phyloP scores from a whole-genome alignment of 2,888 invertebrate genomes.

The Notodromas monacha region DNA sequence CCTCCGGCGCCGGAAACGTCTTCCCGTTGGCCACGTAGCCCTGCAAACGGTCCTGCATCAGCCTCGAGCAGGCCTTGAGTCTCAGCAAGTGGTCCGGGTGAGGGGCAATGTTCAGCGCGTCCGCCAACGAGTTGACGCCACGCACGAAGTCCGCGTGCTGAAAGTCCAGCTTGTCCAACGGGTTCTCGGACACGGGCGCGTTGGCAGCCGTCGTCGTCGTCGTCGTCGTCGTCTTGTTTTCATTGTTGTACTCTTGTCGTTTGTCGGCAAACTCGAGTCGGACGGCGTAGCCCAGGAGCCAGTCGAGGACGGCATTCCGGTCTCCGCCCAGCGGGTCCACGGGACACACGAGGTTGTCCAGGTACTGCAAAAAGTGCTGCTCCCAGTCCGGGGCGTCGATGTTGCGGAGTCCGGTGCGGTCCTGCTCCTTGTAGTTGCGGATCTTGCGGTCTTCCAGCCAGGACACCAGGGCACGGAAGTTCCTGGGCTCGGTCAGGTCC shows the following conservation, averaged over 20 bases:
- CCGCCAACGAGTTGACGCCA: constrained; percentile 44
- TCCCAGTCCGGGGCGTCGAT: constrained; percentile 32
- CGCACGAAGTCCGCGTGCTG: constrained; percentile 45
- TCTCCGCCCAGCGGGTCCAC: constrained; percentile 17
- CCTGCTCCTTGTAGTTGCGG: constrained; percentile 48
- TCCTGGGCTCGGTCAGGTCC: constrained; percentile 35
- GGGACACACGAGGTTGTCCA: constrained; percentile 39
- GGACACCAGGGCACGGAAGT: constrained; percentile 40
- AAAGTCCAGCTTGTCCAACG: constrained; percentile 44
- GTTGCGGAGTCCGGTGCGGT: constrained; percentile 34
- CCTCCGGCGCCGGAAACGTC: too few relatives aligned
- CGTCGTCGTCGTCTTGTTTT: neutral
- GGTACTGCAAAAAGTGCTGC: constrained; percentile 33
- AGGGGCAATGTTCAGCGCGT: constrained; percentile 37
- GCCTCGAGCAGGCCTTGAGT: constrained; percentile 32
- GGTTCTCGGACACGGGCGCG: constrained; percentile 11
- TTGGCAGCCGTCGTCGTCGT: constrained; percentile 2
- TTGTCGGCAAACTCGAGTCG: constrained; percentile 49
- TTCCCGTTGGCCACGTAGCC: too few relatives aligned
- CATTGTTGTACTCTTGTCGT: too few relatives aligned
- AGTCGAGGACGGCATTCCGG: constrained; percentile 38
- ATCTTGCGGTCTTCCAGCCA: constrained; percentile 88
- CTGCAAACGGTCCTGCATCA: constrained; percentile 23
- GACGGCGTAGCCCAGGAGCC: constrained; percentile 52
- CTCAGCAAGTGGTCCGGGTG: constrained; percentile 48